These are phyloP conservation scores for Diphyllodes magnificus DNA, from an alignment of 2,113 vertebrate species.

Conservation along the genomic window DNA sequence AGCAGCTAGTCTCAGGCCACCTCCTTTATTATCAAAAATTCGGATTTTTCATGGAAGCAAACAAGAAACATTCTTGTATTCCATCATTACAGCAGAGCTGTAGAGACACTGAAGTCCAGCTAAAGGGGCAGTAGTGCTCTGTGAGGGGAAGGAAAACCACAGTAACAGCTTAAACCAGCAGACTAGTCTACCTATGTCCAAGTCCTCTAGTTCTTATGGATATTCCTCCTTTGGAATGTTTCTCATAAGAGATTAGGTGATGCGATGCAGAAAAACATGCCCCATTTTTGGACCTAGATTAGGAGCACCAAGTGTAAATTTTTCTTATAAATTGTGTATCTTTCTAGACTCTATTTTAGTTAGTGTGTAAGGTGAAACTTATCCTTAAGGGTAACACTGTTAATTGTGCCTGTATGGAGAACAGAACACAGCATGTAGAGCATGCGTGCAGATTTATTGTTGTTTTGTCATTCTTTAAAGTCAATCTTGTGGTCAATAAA, in stretches of 20 bases:
- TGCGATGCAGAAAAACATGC: not conserved
- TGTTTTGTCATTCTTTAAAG: not conserved
- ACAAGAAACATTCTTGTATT: not conserved
- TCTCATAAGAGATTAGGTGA: not conserved
- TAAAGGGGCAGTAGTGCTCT: not conserved
- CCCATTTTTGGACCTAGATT: not conserved
- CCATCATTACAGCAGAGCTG: not conserved
- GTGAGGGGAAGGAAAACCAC: not conserved
- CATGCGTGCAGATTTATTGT: not conserved
- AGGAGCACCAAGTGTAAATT: not conserved
- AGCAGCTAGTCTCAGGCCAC: not conserved
- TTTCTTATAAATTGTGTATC: not conserved
- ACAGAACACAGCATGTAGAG: not conserved
- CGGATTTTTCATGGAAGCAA: not conserved
- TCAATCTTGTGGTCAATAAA: not conserved
- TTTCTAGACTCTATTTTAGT: not conserved
- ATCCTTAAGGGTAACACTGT: not conserved
- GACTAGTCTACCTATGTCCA: not conserved
- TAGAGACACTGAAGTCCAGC: not conserved
- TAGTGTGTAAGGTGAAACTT: not conserved
- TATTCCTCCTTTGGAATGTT: not conserved
- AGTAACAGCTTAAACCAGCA: not conserved
- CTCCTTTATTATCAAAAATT: not conserved
- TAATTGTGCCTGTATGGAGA: not conserved
- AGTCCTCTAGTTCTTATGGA: not conserved